Conservation (phyloP, 2,888 invertebrate species). For the Heliconius cydno region DNA sequence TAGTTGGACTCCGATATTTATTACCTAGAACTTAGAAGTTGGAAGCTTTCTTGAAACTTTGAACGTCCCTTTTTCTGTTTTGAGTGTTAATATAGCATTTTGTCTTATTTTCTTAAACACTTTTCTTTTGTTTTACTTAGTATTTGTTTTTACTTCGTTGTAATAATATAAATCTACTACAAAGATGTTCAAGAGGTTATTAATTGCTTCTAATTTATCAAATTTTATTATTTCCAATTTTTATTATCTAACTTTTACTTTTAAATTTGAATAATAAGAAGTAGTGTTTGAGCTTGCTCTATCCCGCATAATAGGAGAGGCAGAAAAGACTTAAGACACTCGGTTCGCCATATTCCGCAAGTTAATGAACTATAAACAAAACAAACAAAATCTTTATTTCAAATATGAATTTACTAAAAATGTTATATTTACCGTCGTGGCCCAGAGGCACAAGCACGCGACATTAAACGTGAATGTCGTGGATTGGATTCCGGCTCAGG, state of each 20-base stretch:
- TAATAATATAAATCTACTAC: not conserved
- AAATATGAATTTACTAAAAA: no score
- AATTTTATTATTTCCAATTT: no score
- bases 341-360: no score
- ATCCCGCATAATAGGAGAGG: no score
- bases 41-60: not conserved
- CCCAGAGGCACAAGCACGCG: not conserved
- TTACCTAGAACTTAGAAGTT: slow-evolving; percentile 19
- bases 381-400: no score
- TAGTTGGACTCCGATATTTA: slow-evolving; percentile 6
- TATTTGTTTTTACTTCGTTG: not conserved
- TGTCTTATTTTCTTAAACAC: slow-evolving; percentile 4
- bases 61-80: slow-evolving; percentile 6
- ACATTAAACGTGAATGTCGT: not conserved
- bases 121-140: not conserved
- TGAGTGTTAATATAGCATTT: not conserved
- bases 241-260: no score
- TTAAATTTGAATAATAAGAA: no score
- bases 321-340: no score
- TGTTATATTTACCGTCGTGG: not conserved
- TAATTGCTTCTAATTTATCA: no score
- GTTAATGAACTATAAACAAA: no score
- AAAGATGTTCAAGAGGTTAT: not conserved
- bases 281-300: no score
- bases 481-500: not conserved